Percentiles rank a stretch among this genome's conserved stretches.
Conservation (phyloP, 2,888 invertebrate species). For the Cephalotes varians region DNA sequence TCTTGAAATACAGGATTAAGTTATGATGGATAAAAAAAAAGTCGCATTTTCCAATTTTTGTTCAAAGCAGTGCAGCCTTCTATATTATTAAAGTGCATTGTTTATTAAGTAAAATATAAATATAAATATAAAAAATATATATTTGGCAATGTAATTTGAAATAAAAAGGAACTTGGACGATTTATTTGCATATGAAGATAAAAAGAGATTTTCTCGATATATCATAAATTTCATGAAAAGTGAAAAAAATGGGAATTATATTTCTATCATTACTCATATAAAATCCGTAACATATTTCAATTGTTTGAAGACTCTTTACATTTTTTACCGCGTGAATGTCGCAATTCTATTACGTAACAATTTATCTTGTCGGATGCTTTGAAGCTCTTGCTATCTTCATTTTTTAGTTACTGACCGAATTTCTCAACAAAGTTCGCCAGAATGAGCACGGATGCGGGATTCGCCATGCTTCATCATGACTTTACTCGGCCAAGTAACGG, state of each 20-base stretch:
- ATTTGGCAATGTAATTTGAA: background rate
- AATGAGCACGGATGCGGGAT: background rate
- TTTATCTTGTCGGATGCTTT: constrained; percentile 4
- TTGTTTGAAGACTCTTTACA: background rate
- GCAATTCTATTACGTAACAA: background rate
- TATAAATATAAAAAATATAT: constrained; percentile 2
- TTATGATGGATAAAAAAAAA: background rate
- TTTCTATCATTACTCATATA: background rate
- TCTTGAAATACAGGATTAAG: background rate
- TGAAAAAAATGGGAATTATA: background rate
- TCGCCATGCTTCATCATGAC: constrained; percentile 22
- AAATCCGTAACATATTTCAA: constrained; percentile 2
- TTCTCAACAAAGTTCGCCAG: constrained; percentile 24
- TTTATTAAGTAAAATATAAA: background rate
- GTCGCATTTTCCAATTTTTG: background rate
- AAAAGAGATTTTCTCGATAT: background rate
- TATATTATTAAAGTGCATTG: background rate
- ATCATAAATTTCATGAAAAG: background rate
- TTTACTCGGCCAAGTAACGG: constrained; percentile 7
- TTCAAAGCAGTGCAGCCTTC: too few relatives aligned
- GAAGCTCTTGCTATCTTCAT: constrained; percentile 5
- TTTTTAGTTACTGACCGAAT: constrained; percentile 28
- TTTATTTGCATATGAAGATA: background rate
- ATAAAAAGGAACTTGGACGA: background rate
- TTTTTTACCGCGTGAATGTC: background rate